Conservation (phyloP, 2,797 vertebrate genomes). For the Esox lucius region DNA sequence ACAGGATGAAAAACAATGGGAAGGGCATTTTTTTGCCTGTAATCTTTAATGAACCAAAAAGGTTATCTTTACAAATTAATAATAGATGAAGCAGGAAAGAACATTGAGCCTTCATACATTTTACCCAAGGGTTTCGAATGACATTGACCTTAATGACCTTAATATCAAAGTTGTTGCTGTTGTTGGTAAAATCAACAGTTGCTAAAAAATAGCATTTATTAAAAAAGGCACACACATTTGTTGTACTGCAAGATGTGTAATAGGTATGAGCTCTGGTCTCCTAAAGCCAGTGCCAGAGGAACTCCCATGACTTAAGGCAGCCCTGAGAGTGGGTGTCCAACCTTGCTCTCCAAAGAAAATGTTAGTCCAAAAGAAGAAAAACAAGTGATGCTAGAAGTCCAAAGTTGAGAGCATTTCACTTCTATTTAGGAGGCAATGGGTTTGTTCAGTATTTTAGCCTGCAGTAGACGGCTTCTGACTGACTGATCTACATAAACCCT, state of each 20-base stretch:
- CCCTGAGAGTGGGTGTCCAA: not conserved
- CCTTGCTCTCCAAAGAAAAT: not conserved
- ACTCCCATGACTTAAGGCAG: not conserved
- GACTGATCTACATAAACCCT: no score
- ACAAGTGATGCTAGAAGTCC: not conserved
- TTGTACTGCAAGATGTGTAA: constrained; percentile 36
- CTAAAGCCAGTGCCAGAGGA: not conserved
- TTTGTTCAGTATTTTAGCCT: no score
- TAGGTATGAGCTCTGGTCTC: not conserved
- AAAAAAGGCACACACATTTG: constrained; percentile 28
- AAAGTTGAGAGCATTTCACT: not conserved
- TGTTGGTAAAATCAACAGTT: constrained; percentile 21
- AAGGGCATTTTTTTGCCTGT: not conserved
- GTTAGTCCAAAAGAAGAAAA: not conserved
- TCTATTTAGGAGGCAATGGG: not conserved
- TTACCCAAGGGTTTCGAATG: not conserved
- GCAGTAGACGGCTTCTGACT: no score
- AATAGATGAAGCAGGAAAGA: not conserved
- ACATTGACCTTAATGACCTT: no score
- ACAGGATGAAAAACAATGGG: not conserved
- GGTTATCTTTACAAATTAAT: constrained; percentile 8
- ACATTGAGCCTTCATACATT: not conserved
- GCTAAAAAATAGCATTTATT: constrained; percentile 33
- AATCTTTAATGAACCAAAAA: constrained; percentile 19
- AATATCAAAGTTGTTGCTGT: not conserved